phyloP scores from a whole-genome alignment of 2,113 vertebrate species.

The Pontoporia blainvillei region DNA sequence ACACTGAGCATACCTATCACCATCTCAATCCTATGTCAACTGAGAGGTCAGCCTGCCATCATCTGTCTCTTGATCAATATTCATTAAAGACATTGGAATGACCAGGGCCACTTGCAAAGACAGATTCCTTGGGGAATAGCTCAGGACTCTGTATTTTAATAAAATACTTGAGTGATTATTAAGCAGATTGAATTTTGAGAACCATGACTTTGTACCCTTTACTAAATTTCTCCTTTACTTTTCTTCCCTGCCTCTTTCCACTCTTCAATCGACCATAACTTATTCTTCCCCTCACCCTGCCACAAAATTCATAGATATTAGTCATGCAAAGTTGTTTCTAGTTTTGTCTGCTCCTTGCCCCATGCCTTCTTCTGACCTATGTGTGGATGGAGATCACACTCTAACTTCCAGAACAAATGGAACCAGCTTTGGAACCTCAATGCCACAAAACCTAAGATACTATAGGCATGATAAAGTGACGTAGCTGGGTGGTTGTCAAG shows the following conservation, averaged over 20 bases:
- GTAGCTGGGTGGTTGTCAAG: accelerated
- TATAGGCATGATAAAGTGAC: background rate
- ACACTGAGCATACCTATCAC: background rate
- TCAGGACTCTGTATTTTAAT: background rate
- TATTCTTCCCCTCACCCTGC: background rate
- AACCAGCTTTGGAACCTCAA: background rate
- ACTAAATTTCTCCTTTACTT: background rate
- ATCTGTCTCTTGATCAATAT: background rate
- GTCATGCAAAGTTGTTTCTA: background rate
- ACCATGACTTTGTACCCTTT: background rate
- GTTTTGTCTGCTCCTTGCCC: background rate
- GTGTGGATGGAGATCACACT: background rate
- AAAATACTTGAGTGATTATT: background rate
- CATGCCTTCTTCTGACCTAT: background rate
- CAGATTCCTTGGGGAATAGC: background rate
- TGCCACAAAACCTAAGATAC: background rate
- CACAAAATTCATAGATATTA: background rate
- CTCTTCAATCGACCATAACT: background rate
- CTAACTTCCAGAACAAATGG: background rate
- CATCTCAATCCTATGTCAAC: background rate
- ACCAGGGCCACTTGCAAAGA: background rate
- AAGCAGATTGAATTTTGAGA: background rate
- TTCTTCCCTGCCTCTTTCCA: background rate
- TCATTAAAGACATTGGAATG: background rate
- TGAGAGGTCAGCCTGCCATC: background rate